These are phyloP conservation scores for Petrocephalus microphthalmus DNA, from an alignment of 2,113 vertebrate species.

Conservation along the genomic window DNA sequence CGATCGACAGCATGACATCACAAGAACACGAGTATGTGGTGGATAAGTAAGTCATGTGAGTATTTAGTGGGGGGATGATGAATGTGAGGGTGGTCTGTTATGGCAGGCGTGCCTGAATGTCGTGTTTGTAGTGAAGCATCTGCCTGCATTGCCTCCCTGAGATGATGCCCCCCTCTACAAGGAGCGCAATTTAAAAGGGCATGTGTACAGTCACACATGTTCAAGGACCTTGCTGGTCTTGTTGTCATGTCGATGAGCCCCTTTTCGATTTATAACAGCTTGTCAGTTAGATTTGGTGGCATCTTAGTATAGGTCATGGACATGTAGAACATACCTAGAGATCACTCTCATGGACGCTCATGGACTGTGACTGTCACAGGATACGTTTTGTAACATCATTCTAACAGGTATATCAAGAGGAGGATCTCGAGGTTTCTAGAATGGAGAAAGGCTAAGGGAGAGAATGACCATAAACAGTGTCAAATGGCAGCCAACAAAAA, in stretches of 20 bases:
- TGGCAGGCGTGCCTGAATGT: constrained; percentile 9
- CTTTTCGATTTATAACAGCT: neutral
- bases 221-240: neutral
- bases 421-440: neutral
- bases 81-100: neutral
- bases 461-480: neutral
- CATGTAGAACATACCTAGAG: neutral
- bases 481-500: neutral
- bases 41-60: neutral
- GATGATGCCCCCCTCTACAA: neutral
- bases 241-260: neutral
- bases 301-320: neutral
- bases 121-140: neutral
- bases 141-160: neutral
- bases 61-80: neutral
- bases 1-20: neutral
- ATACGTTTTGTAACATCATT: neutral
- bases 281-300: neutral
- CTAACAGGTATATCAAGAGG: neutral
- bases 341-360: neutral
- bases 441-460: neutral
- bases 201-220: neutral
- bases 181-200: neutral
- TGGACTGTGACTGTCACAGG: neutral
- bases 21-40: neutral